phyloP scores from a whole-genome alignment of 2,888 invertebrate species.

The Galerucella nymphaeae region DNA sequence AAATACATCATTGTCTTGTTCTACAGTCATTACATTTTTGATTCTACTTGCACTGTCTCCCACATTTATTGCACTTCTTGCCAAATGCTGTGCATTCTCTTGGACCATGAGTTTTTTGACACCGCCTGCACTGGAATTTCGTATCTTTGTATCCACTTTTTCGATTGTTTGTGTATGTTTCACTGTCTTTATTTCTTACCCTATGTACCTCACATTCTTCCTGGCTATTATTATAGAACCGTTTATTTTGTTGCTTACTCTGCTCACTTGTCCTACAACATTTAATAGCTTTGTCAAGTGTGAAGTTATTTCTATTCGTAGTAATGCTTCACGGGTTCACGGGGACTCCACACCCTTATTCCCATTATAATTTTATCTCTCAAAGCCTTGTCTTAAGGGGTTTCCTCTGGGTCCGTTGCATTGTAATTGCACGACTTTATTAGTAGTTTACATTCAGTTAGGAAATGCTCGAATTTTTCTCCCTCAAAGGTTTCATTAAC shows the following conservation, averaged over 20 bases:
- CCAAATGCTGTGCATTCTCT: constrained; percentile 20
- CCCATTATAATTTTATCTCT: no score
- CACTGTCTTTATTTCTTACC: no score
- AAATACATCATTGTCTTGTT: constrained; percentile 6
- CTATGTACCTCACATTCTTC: background rate
- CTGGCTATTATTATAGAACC: no score
- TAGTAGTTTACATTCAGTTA: constrained; percentile 14
- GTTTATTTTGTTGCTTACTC: constrained; percentile 16
- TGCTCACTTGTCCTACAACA: constrained; percentile 18
- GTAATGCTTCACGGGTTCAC: constrained; percentile 9
- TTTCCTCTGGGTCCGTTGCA: no score
- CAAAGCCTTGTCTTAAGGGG: no score
- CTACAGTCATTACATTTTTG: no score
- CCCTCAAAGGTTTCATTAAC: constrained; percentile 19
- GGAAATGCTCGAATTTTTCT: constrained; percentile 21
- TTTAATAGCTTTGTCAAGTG: constrained; percentile 14
- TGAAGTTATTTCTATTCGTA: constrained; percentile 6
- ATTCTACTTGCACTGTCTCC: background rate
- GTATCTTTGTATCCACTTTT: background rate
- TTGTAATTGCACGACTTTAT: no score
- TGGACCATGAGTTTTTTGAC: constrained; percentile 14
- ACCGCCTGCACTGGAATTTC: constrained; percentile 26
- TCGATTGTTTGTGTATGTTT: no score
- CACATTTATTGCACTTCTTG: constrained; percentile 5
- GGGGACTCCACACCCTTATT: no score